phyloP scores from a whole-genome alignment of 2,113 vertebrate species.

The Microcebus lehilahytsara region DNA sequence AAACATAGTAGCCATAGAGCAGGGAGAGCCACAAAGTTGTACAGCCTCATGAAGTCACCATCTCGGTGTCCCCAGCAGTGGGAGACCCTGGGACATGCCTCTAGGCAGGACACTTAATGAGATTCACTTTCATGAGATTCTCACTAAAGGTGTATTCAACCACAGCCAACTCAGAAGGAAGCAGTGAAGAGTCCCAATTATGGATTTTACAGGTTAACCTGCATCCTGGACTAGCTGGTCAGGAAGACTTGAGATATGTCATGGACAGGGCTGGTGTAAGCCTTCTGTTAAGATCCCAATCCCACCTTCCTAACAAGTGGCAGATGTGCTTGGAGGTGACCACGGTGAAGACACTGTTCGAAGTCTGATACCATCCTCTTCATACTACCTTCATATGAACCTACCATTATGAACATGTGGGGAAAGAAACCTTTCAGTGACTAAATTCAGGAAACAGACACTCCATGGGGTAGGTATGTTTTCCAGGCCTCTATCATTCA shows the following conservation, averaged over 20 bases:
- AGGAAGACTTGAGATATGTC: background rate
- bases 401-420: background rate
- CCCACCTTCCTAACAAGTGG: background rate
- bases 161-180: background rate
- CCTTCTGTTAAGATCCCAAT: background rate
- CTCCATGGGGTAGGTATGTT: no score
- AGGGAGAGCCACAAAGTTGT: background rate
- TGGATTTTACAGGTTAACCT: no score
- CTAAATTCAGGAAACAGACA: background rate
- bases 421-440: background rate
- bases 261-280: background rate
- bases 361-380: background rate
- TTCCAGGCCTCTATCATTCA: background rate
- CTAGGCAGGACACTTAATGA: background rate
- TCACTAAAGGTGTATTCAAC: background rate
- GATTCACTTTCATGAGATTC: background rate
- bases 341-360: background rate
- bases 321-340: background rate
- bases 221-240: no score
- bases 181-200: no score
- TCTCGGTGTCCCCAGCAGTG: no score
- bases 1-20: background rate
- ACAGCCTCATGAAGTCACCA: no score
- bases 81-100: background rate
- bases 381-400: background rate